Percentiles rank a stretch among this genome's conserved stretches.
These are phyloP conservation scores for Leptopilina boulardi DNA, from an alignment of 1,140 invertebrate genomes.

Conservation along the genomic window DNA sequence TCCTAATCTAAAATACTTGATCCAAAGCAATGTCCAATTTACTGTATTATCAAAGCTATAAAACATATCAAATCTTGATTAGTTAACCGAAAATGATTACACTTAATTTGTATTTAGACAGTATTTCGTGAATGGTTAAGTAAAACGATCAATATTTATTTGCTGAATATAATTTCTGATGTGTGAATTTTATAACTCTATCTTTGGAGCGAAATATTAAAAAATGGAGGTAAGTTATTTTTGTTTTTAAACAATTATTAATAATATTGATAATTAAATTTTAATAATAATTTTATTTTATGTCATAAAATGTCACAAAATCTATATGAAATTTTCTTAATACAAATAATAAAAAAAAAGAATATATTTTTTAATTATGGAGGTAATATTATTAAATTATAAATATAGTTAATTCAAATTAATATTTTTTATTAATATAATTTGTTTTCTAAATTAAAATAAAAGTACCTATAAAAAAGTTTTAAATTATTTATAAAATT, in stretches of 20 bases:
- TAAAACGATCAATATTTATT: not conserved
- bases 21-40: not conserved
- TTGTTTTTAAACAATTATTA: too few relatives aligned
- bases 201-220: not conserved
- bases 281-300: not conserved
- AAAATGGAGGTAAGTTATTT: not conserved
- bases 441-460: too few relatives aligned
- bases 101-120: not conserved
- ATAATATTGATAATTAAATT: not conserved
- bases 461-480: too few relatives aligned
- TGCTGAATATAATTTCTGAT: not conserved
- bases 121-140: not conserved
- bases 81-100: not conserved
- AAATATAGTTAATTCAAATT: too few relatives aligned
- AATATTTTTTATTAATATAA: too few relatives aligned
- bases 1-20: not conserved
- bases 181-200: not conserved
- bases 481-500: too few relatives aligned
- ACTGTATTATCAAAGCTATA: not conserved
- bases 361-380: too few relatives aligned
- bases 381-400: too few relatives aligned
- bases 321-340: too few relatives aligned
- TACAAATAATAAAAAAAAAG: too few relatives aligned
- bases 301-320: too few relatives aligned
- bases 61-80: not conserved